Conservation (phyloP, 2,888 invertebrate species). For the Platycnemis pennipes region DNA sequence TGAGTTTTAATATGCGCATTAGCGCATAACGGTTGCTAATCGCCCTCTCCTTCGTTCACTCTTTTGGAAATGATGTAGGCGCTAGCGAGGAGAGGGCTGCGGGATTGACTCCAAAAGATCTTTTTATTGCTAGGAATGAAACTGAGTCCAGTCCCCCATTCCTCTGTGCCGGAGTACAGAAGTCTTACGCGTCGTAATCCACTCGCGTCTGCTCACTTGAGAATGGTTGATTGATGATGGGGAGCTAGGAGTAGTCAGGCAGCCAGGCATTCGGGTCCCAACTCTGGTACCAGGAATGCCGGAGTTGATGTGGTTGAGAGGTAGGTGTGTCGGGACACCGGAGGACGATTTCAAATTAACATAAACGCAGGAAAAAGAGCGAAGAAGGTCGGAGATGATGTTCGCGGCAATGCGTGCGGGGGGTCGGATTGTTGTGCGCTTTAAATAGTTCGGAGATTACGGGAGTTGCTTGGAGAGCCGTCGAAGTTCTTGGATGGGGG, state of each 20-base stretch:
- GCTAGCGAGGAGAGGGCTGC: not conserved
- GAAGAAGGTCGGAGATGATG: not conserved
- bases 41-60: not conserved
- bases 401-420: not conserved
- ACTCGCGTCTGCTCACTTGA: not conserved
- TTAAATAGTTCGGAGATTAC: not conserved
- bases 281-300: not conserved
- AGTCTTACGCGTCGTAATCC: not conserved
- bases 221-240: conserved; percentile 16
- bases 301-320: not conserved
- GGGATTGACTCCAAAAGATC: not conserved
- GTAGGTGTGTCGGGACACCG: not conserved
- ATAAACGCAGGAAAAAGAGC: not conserved
- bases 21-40: not conserved
- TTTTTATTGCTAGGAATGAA: not conserved
- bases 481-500: not conserved
- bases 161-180: not conserved
- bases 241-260: not conserved
- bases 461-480: not conserved
- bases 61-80: not conserved
- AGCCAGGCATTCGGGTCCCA: too few relatives aligned
- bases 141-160: not conserved
- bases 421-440: not conserved
- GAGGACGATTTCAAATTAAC: not conserved
- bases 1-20: too few relatives aligned